A percentile compares a stretch with the other conserved stretches of the same genome.
Evolutionary conservation across 2,888 invertebrate species (phyloP).

Genomic region (Volucella bombylans): DNA sequence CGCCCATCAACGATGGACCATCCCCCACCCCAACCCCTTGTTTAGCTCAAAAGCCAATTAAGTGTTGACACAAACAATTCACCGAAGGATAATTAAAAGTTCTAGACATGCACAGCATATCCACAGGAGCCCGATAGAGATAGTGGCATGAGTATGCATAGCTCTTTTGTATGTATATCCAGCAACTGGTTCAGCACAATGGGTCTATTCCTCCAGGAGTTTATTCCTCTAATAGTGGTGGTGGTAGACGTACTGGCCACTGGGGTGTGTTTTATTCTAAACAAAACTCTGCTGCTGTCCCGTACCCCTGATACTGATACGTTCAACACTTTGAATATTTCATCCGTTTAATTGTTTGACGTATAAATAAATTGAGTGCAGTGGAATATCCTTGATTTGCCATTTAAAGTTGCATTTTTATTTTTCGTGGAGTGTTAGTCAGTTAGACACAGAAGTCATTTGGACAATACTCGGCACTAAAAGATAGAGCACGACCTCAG

Average conservation of each 20-base stretch:
- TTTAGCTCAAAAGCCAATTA: slow-evolving; percentile 70
- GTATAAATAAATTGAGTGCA: slow-evolving; percentile 60
- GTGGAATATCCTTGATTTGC: slow-evolving; percentile 47
- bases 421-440: too few species aligned
- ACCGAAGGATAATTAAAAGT: slow-evolving; percentile 74
- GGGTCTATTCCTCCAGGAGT: slow-evolving; percentile 19
- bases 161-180: slow-evolving; percentile 26
- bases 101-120: slow-evolving; percentile 65
- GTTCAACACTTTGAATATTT: slow-evolving; percentile 64
- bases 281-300: slow-evolving; percentile 17
- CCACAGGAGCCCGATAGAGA: background rate
- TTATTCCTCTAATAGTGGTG: slow-evolving; percentile 2
- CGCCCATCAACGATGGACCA: background rate
- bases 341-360: slow-evolving; percentile 66
- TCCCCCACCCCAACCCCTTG: background rate
- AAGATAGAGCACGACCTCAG: too few species aligned
- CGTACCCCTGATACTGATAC: slow-evolving; percentile 5
- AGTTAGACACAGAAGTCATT: too few species aligned
- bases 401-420: slow-evolving; percentile 28
- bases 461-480: too few species aligned
- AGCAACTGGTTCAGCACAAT: slow-evolving; percentile 35
- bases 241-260: slow-evolving; percentile 47
- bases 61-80: slow-evolving; percentile 73
- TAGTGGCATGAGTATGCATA: background rate
- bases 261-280: slow-evolving; percentile 57